Percentiles rank a stretch among this genome's conserved stretches.
Conservation (phyloP, 2,888 invertebrate species). For the Agrotis ipsilon region DNA sequence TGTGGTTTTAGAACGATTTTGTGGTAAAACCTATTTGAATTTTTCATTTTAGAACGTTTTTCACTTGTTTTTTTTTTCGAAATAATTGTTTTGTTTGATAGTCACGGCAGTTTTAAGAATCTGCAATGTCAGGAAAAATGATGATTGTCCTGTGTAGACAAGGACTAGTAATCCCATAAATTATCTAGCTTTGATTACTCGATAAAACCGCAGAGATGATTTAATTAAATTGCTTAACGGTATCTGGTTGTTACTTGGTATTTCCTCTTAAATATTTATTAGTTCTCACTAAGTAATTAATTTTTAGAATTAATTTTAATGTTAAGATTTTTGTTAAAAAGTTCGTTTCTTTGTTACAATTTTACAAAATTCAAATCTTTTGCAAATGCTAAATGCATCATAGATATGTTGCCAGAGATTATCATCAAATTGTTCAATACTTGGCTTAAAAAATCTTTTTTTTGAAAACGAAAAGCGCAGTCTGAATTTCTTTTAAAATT, state of each 20-base stretch:
- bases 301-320: not conserved
- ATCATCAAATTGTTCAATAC: no score
- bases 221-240: not conserved
- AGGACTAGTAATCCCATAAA: slow-evolving; percentile 13
- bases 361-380: no score
- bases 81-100: not conserved
- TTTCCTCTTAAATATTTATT: not conserved
- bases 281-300: not conserved
- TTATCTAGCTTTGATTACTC: slow-evolving; percentile 4
- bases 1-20: slow-evolving; percentile 32
- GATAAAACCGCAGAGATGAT: not conserved
- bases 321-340: not conserved
- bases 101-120: slow-evolving; percentile 13
- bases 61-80: slow-evolving; percentile 14
- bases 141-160: slow-evolving; percentile 8
- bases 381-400: no score
- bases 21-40: slow-evolving; percentile 1
- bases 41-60: not conserved
- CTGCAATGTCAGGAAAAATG: slow-evolving; percentile 11
- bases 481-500: no score
- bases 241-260: not conserved
- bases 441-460: no score
- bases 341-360: no score
- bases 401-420: no score
- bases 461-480: no score